These are phyloP conservation scores for Danio jaintianensis DNA, from an alignment of 2,797 vertebrate genomes.

Conservation along the genomic window DNA sequence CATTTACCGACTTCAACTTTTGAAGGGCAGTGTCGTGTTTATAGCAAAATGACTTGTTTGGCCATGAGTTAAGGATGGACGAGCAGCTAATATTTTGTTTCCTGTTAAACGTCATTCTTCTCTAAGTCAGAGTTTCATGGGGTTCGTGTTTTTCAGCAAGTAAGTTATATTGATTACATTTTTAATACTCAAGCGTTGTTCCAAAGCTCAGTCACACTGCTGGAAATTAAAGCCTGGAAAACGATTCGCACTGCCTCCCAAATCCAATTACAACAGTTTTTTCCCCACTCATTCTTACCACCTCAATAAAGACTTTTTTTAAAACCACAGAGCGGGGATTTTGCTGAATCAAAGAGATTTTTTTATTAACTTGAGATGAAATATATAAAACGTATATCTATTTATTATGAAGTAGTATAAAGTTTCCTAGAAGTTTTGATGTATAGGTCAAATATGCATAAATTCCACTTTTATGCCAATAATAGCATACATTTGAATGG, in stretches of 20 bases:
- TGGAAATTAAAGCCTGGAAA: constrained; percentile 66
- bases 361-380: constrained; percentile 25
- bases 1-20: background rate
- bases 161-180: constrained; percentile 60
- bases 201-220: constrained; percentile 58
- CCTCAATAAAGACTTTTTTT: constrained; percentile 42
- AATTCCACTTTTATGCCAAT: background rate
- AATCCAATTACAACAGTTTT: constrained; percentile 63
- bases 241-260: constrained; percentile 50
- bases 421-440: background rate
- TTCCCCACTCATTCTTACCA: constrained; percentile 1
- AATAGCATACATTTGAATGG: background rate
- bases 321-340: constrained; percentile 28
- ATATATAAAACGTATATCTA: background rate
- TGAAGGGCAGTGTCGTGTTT: background rate
- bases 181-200: constrained; percentile 47
- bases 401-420: background rate
- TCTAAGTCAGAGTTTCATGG: constrained; percentile 22
- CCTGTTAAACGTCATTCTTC: constrained; percentile 12
- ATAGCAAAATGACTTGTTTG: background rate
- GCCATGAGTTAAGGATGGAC: background rate
- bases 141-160: constrained; percentile 1
- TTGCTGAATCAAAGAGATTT: background rate
- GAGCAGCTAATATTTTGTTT: constrained; percentile 17
- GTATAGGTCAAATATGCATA: background rate